Conservation (phyloP, 2,888 invertebrate species). For the Pteria penguin region DNA sequence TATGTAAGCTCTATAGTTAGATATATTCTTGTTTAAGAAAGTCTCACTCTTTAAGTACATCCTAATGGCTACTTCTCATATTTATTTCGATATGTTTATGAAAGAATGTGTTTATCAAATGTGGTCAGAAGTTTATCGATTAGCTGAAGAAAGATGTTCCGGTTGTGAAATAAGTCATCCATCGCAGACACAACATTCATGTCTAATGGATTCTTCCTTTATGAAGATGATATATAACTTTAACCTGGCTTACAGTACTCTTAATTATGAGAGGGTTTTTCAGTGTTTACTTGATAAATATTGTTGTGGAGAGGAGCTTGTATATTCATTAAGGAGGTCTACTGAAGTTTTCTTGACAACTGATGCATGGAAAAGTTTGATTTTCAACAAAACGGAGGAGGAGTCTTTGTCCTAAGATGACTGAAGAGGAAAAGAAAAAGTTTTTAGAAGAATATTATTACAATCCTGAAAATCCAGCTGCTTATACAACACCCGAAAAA, state of each 20-base stretch:
- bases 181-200: no score
- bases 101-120: neutral
- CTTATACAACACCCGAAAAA: constrained; percentile 32
- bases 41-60: neutral
- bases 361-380: neutral
- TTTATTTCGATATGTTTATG: neutral
- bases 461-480: constrained; percentile 29
- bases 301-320: neutral
- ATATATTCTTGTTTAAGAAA: neutral
- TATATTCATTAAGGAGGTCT: neutral
- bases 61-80: neutral
- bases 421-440: neutral
- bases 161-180: no score
- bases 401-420: neutral
- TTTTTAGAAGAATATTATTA: constrained; percentile 33
- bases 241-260: no score
- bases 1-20: neutral
- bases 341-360: neutral
- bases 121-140: neutral
- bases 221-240: no score
- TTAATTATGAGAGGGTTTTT: no score
- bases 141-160: no score
- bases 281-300: no score
- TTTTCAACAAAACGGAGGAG: neutral
- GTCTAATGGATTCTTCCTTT: no score